Conservation (phyloP, 2,113 vertebrate genomes). For the Stictonetta naevosa region DNA sequence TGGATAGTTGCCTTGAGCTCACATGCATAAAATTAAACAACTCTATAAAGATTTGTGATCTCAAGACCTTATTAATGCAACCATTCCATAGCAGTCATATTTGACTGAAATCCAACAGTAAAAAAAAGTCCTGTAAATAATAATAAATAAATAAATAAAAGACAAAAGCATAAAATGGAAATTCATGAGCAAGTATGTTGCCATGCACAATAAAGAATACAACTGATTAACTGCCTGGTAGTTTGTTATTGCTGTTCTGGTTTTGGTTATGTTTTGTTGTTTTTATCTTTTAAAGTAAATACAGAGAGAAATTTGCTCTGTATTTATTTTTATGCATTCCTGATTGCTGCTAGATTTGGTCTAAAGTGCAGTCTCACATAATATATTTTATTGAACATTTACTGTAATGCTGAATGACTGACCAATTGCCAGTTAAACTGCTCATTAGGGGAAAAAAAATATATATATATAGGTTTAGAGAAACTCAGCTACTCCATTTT, state of each 20-base stretch:
- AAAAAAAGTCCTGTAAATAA: not conserved
- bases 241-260: not conserved
- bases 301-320: not conserved
- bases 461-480: slow-evolving; percentile 36
- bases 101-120: not conserved
- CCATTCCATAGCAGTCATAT: not conserved
- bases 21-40: not conserved
- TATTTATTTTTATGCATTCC: slow-evolving; percentile 5
- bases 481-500: slow-evolving; percentile 41
- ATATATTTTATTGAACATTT: slow-evolving; percentile 49
- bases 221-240: not conserved
- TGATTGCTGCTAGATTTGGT: not conserved
- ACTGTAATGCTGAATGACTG: slow-evolving; percentile 31
- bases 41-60: not conserved
- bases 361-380: slow-evolving; percentile 9
- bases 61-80: not conserved
- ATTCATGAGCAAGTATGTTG: not conserved
- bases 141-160: not conserved
- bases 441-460: slow-evolving; percentile 49
- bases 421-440: slow-evolving; percentile 55
- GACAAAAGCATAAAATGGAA: not conserved
- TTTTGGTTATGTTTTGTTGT: not conserved
- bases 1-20: not conserved
- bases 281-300: not conserved
- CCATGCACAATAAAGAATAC: not conserved